Conservation (phyloP, 1,140 invertebrate species). For the Marisa cornuarietis region DNA sequence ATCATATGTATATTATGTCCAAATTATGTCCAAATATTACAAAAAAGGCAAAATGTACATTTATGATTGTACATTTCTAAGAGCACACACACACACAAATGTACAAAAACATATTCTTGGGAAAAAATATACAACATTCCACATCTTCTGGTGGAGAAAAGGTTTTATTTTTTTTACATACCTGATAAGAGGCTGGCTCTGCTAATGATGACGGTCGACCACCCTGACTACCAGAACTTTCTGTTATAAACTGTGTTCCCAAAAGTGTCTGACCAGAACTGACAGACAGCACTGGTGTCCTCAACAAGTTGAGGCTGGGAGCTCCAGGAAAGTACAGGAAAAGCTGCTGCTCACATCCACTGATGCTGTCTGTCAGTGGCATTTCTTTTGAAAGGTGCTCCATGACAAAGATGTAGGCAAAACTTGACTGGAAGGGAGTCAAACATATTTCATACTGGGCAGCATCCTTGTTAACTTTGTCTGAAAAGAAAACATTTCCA, state of each 20-base stretch:
- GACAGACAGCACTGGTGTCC: too few relatives aligned
- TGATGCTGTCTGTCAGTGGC: too few relatives aligned
- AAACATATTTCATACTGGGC: not conserved
- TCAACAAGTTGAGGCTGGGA: too few relatives aligned
- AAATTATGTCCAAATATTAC: not conserved
- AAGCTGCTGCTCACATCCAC: too few relatives aligned
- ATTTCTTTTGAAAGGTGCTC: not conserved
- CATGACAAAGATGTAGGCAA: constrained; percentile 20
- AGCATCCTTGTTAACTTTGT: too few relatives aligned
- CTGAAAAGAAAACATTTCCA: too few relatives aligned
- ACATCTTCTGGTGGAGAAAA: too few relatives aligned
- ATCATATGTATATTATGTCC: not conserved
- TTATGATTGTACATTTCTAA: not conserved
- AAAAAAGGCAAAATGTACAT: not conserved
- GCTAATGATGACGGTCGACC: constrained; percentile 3
- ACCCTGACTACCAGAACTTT: constrained; percentile 15
- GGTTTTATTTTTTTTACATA: not conserved
- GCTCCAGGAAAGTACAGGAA: too few relatives aligned
- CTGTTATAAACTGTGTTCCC: not conserved
- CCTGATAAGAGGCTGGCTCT: constrained; percentile 20
- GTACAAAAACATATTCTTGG: not conserved
- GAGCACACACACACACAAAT: not conserved
- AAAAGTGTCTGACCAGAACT: too few relatives aligned
- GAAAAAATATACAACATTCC: too few relatives aligned
- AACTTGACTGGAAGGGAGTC: not conserved